phyloP scores from a whole-genome alignment of 2,113 vertebrate species.

The Otus sunia region DNA sequence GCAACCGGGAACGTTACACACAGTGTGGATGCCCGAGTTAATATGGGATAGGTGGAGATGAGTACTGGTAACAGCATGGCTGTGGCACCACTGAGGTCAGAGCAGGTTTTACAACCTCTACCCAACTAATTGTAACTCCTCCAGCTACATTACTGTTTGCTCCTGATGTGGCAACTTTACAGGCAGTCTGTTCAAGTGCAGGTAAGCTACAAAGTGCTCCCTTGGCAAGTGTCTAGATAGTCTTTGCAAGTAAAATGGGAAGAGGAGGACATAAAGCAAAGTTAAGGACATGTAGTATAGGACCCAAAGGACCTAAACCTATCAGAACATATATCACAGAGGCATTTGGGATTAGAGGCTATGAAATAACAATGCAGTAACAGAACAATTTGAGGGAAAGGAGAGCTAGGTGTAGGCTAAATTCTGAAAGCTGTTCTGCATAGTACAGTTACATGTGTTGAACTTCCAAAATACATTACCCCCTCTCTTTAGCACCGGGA shows the following conservation, averaged over 20 bases:
- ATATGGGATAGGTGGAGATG: rapidly evolving
- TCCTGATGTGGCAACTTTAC: not conserved
- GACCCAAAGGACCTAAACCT: not conserved
- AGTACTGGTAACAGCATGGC: not conserved
- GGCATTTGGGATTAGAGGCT: no score
- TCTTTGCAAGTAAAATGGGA: not conserved
- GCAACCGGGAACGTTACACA: rapidly evolving
- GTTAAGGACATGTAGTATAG: rapidly evolving
- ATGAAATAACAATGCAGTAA: not conserved
- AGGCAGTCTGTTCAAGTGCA: not conserved
- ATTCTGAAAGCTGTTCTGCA: rapidly evolving
- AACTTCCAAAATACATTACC: rapidly evolving
- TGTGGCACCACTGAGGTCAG: not conserved
- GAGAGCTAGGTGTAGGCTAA: rapidly evolving
- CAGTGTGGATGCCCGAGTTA: rapidly evolving
- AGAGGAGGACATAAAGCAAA: not conserved
- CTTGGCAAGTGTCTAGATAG: not conserved
- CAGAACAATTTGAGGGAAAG: rapidly evolving
- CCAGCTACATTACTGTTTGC: not conserved
- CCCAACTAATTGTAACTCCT: not conserved
- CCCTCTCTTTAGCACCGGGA: not conserved
- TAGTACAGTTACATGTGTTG: rapidly evolving
- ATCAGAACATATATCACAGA: rapidly evolving
- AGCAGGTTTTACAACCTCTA: not conserved
- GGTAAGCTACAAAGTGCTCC: not conserved